Base-by-base conservation (phyloP, 2,888 invertebrate species). In the Nysson spinosus region DNA sequence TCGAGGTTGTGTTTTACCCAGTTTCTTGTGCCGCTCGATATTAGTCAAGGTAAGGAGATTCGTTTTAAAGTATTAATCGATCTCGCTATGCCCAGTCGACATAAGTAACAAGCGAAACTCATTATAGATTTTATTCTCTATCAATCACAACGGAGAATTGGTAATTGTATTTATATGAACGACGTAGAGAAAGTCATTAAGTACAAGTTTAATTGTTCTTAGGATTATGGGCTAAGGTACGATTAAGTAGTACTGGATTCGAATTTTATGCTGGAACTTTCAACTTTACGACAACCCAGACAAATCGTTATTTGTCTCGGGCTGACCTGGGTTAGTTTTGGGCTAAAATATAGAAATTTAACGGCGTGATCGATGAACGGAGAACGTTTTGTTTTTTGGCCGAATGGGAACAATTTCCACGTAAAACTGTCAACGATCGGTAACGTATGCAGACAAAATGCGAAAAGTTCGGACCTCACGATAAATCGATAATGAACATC, bases 131-230 rank as follows among this genome's bases (percentile, higher is more conserved):
- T 12, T 24, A 47, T 54, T 44, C 57, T 68, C 50, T 57, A 44
- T 67, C 57, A 54, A 68, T 67, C 67, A n/a, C n/a, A 51, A 49
- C 54, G 28, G 30, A 11, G 19, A 57, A 49, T 56, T 62, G 37
- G 57, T 67, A 69, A 69, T 69, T 57, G 55, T 62, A 69, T 69
- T 57, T 46, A 67, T 60, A 54, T 35, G 35, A 11, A 44, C 30
- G 54, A 49, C 54, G 42, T 37, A 19, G 47, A 42, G 55, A 61
- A 43, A 42, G 12, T 50, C 50, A 37, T 57, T 43, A 43, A 28
- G 42, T 50, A 6, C 34, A 42, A 16, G 28, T 43, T 30, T 55
- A 61, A 55, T 61, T 61, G 47, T 55, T 55, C 55, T 47, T 30
- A 43, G 30, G 54, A 55, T 42, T 49, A 54, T 35, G 54, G 19